These are phyloP conservation scores for Tetrapedia diversipes DNA, from an alignment of 2,888 invertebrate genomes.

Conservation along the genomic window DNA sequence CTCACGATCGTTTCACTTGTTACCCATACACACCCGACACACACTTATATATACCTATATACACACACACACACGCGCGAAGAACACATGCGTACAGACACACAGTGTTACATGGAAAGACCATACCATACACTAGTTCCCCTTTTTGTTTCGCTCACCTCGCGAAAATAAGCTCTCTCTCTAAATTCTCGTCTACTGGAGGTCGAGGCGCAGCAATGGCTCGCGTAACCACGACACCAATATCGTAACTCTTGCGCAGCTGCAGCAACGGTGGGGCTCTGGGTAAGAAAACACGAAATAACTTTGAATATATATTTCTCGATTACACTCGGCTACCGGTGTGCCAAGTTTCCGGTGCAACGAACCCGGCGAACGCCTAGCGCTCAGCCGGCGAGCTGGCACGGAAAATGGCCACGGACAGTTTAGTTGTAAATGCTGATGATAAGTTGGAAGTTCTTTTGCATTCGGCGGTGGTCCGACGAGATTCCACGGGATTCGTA, in stretches of 20 bases:
- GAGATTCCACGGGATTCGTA: background rate
- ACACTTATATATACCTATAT: slow-evolving; percentile 14
- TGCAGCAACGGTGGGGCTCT: slow-evolving; percentile 75
- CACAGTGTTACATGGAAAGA: slow-evolving; percentile 27
- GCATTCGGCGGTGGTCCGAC: too few species aligned
- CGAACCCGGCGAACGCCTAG: slow-evolving; percentile 24
- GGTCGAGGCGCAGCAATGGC: slow-evolving; percentile 41
- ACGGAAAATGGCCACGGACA: background rate
- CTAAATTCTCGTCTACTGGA: slow-evolving; percentile 69
- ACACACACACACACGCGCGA: slow-evolving; percentile 7
- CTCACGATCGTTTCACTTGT: slow-evolving; percentile 63
- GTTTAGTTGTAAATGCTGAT: background rate
- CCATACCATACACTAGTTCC: slow-evolving; percentile 33
- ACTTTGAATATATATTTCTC: slow-evolving; percentile 68
- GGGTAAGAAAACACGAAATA: slow-evolving; percentile 72
- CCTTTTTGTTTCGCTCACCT: slow-evolving; percentile 54
- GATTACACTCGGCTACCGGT: slow-evolving; percentile 57
- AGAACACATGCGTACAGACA: slow-evolving; percentile 9
- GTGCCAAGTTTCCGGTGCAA: slow-evolving; percentile 38
- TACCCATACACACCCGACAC: slow-evolving; percentile 22
- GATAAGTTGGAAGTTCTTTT: background rate
- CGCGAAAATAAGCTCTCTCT: slow-evolving; percentile 58
- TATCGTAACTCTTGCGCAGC: slow-evolving; percentile 70
- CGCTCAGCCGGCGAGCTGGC: slow-evolving; percentile 16
- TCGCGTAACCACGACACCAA: slow-evolving; percentile 63